A percentile compares a stretch with the other conserved stretches of the same genome.
These are phyloP conservation scores for Melanotaenia maccullochi DNA, from an alignment of 2,797 vertebrate species.

Conservation along the genomic window DNA sequence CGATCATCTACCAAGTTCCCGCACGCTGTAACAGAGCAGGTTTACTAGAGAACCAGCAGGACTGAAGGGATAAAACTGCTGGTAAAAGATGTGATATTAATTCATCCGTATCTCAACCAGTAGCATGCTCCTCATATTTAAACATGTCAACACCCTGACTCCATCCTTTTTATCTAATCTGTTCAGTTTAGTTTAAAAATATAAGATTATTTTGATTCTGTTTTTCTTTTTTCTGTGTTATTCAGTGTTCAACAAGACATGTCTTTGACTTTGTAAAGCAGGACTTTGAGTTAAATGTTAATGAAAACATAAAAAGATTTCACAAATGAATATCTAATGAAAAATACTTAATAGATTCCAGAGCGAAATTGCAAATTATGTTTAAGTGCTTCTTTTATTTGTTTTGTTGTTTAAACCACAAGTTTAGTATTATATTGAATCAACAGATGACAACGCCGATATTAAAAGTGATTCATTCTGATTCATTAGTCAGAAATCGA, in stretches of 20 bases:
- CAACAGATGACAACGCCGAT: not conserved
- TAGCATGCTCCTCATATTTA: not conserved
- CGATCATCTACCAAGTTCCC: not conserved
- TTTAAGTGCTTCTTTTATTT: not conserved
- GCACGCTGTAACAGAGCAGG: not conserved
- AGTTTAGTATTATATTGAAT: not conserved
- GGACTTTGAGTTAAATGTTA: not conserved
- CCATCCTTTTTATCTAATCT: not conserved
- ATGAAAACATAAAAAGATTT: not conserved
- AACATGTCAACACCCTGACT: not conserved
- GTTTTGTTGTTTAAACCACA: not conserved
- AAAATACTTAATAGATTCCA: not conserved
- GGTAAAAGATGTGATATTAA: slow-evolving; percentile 3
- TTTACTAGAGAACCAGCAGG: slow-evolving; percentile 3
- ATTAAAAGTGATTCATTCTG: not conserved
- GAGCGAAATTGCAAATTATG: not conserved
- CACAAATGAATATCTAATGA: not conserved
- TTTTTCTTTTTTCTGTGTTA: not conserved
- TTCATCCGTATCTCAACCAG: not conserved
- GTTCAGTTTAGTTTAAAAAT: not conserved
- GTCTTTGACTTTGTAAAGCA: not conserved
- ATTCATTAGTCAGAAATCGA: not conserved
- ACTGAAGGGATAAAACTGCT: not conserved
- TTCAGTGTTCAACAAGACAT: not conserved
- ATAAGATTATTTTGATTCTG: not conserved